These are phyloP conservation scores for Aculops lycopersici DNA, from an alignment of 1,140 invertebrate species.

Conservation along the genomic window DNA sequence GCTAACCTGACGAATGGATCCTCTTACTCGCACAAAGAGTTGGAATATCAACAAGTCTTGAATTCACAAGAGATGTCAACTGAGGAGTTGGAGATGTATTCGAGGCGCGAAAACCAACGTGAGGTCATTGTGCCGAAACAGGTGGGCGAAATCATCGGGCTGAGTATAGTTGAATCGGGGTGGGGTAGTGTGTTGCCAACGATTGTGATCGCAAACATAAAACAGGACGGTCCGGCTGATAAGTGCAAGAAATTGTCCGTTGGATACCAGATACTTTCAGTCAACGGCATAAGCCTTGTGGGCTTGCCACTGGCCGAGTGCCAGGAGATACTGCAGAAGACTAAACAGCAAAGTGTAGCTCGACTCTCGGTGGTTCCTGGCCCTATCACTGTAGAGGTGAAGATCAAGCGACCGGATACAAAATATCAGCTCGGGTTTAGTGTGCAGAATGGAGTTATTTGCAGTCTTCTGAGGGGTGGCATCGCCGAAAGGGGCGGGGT, in stretches of 20 bases:
- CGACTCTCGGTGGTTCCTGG: constrained; percentile 94
- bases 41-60: constrained; percentile 97
- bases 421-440: constrained; percentile 98
- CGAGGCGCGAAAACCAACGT: constrained; percentile 95
- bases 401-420: constrained; percentile 91
- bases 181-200: constrained; percentile 99
- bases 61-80: constrained; percentile 99
- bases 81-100: constrained; percentile 97
- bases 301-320: constrained; percentile 85
- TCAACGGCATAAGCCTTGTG: constrained; percentile 88
- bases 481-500: constrained; percentile 95
- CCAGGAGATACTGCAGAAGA: constrained; percentile 80
- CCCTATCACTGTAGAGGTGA: constrained; percentile 96
- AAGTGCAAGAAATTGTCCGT: constrained; percentile 91
- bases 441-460: constrained; percentile 98
- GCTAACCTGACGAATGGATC: constrained; percentile 97
- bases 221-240: constrained; percentile 75
- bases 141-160: constrained; percentile 83
- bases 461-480: constrained; percentile 75
- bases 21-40: constrained; percentile 82
- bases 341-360: constrained; percentile 81
- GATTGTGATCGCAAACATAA: constrained; percentile 87
- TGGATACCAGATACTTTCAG: constrained; percentile 96
- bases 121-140: constrained; percentile 93
- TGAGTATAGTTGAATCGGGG: constrained; percentile 94